Conservation (phyloP, 2,113 vertebrate species). For the Hippocampus comes region DNA sequence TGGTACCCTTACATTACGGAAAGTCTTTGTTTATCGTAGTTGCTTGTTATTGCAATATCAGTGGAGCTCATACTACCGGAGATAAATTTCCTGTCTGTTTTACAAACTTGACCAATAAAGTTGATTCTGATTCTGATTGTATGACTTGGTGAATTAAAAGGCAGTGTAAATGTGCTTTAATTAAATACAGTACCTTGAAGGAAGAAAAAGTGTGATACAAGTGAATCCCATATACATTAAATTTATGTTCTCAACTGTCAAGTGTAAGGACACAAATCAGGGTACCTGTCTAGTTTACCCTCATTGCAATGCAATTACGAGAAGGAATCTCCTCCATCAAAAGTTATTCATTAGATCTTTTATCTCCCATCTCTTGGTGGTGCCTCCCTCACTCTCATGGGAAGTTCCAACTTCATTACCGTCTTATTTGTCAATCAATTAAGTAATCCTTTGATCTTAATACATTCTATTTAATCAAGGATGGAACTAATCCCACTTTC, state of each 20-base stretch:
- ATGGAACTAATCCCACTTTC: neutral
- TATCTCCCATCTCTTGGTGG: conserved; percentile 47
- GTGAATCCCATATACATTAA: neutral
- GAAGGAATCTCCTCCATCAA: conserved; percentile 54
- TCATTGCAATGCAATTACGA: conserved; percentile 19
- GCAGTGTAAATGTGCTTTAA: neutral
- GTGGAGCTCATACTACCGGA: no score
- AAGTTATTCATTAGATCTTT: conserved; percentile 76
- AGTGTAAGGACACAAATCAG: conserved; percentile 19
- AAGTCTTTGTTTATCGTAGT: no score
- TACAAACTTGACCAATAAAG: no score
- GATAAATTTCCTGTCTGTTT: no score
- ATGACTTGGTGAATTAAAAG: neutral
- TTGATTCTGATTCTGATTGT: neutral
- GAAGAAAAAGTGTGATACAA: neutral
- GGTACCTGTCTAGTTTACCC: neutral
- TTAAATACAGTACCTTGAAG: neutral
- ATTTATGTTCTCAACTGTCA: conserved; percentile 10
- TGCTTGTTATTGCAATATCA: no score
- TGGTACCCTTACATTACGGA: no score
- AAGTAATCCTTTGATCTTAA: conserved; percentile 33
- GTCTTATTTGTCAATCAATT: conserved; percentile 10
- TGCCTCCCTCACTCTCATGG: neutral
- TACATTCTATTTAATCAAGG: neutral
- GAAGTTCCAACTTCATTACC: conserved; percentile 6